Conservation (phyloP, 2,113 vertebrate genomes). For the Paramormyrops kingsleyae region DNA sequence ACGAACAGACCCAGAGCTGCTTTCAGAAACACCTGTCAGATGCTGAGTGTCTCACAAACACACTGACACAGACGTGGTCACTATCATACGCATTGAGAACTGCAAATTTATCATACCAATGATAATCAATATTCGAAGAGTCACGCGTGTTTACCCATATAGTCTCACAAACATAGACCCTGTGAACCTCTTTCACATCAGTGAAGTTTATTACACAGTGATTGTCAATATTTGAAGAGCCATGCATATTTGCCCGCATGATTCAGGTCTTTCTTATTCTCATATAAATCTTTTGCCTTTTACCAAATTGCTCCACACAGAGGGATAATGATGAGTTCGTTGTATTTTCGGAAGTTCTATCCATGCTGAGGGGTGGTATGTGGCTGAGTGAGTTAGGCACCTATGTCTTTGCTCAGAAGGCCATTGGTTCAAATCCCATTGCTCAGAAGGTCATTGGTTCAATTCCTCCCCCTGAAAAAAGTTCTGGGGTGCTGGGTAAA, state of each 20-base stretch:
- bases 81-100: neutral
- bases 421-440: neutral
- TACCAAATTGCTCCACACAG: neutral
- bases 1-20: constrained; percentile 42
- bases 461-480: neutral
- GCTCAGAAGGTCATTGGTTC: neutral
- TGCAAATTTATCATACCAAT: neutral
- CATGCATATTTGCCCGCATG: neutral
- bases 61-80: neutral
- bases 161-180: neutral
- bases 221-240: neutral
- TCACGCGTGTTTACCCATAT: neutral
- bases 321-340: neutral
- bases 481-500: neutral
- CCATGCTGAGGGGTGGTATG: neutral
- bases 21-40: constrained; percentile 51
- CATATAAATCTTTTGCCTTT: neutral
- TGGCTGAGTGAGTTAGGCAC: neutral
- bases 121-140: neutral
- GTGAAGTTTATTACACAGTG: neutral
- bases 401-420: neutral
- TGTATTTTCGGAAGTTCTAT: neutral
- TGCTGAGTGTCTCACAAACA: neutral
- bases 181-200: neutral
- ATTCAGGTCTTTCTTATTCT: neutral